phyloP scores from a whole-genome alignment of 2,888 invertebrate species.

The Andrena bicolor region DNA sequence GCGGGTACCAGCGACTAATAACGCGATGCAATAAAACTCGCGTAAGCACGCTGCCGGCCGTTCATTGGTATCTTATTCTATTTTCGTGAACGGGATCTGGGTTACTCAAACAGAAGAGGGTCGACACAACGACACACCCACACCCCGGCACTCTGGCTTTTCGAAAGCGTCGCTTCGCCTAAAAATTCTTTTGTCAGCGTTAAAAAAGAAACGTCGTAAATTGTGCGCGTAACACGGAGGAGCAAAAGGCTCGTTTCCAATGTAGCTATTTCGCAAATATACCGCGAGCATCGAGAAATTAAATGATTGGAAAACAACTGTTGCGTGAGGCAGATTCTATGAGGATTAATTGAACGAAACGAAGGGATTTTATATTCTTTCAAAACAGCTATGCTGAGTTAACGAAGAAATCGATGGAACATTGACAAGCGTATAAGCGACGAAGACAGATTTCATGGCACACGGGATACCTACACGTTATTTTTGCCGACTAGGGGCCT shows the following conservation, averaged over 20 bases:
- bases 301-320: background rate
- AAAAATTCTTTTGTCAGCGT: constrained; percentile 21
- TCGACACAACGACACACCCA: constrained; percentile 57
- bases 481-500: constrained; percentile 83
- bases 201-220: constrained; percentile 26
- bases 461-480: constrained; percentile 75
- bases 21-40: constrained; percentile 69
- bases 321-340: no score
- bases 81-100: constrained; percentile 81
- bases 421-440: constrained; percentile 18
- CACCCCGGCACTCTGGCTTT: constrained; percentile 7
- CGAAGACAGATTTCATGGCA: constrained; percentile 31
- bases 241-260: background rate
- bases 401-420: background rate
- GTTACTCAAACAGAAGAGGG: constrained; percentile 78
- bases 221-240: background rate
- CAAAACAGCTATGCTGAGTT: background rate
- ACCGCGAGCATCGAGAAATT: background rate
- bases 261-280: background rate
- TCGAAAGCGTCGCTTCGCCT: constrained; percentile 16
- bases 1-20: constrained; percentile 54
- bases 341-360: background rate
- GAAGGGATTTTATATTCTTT: background rate
- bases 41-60: constrained; percentile 52
- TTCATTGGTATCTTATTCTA: constrained; percentile 77